phyloP scores from a whole-genome alignment of 2,797 vertebrate genomes.

The Oreonectes daqikongensis region DNA sequence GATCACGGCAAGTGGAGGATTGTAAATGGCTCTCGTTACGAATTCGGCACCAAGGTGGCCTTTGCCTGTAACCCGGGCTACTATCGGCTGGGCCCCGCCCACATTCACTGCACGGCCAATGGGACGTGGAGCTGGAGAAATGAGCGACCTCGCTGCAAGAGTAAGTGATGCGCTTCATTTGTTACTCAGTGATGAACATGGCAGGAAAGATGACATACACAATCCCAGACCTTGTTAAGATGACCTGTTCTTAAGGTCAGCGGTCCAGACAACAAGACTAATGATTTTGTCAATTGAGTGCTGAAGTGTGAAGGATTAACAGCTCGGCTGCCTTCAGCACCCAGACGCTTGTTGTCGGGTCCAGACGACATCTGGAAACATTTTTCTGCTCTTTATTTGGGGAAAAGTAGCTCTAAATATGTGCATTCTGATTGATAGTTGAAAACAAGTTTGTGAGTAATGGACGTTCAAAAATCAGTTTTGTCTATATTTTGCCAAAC shows the following conservation, averaged over 20 bases:
- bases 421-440: neutral
- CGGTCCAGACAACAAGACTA: constrained; percentile 21
- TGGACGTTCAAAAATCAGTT: neutral
- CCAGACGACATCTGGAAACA: neutral
- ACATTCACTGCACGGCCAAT: constrained; percentile 93
- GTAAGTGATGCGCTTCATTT: constrained; percentile 75
- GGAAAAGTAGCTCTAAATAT: neutral
- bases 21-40: constrained; percentile 96
- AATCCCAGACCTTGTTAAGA: constrained; percentile 24
- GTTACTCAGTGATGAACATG: neutral
- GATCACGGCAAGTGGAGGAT: constrained; percentile 97
- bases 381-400: neutral
- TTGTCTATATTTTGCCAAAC: neutral
- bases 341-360: neutral
- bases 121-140: constrained; percentile 98
- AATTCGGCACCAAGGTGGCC: constrained; percentile 94
- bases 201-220: neutral
- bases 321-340: neutral
- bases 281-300: constrained; percentile 16
- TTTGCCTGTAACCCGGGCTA: constrained; percentile 97
- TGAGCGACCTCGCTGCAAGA: constrained; percentile 92
- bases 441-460: neutral
- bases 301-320: constrained; percentile 31
- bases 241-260: constrained; percentile 20
- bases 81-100: constrained; percentile 91